Evolutionary conservation across 2,113 vertebrate species (phyloP), one percentile per base, ranked within the genome.

Genomic region (Lipotes vexillifer): DNA sequence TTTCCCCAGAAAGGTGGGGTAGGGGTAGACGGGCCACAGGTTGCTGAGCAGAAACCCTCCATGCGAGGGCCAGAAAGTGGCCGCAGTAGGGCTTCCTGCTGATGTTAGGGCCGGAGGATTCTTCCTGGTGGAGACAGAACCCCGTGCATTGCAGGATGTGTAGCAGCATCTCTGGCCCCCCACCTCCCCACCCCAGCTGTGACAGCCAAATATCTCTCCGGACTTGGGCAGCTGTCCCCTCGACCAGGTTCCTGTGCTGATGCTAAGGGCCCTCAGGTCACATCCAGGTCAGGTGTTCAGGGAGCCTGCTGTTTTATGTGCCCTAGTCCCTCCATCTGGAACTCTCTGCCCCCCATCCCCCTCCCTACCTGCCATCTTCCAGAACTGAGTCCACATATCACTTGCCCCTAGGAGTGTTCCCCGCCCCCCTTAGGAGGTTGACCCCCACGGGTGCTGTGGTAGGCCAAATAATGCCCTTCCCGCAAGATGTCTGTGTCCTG

Each of bases 131-230:
- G 21, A 44, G 38, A 25, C 15, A 23, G 18, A 52, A 29, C 55
- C 49, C 52, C 15, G 11, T 49, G n/a, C 46, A 9, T 20, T 6
- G 9, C n/a, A 52, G 71, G 49, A 44, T 36, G 36, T 68, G 41
- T 44, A 65, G 29, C 17, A 65, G 69, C 41, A 18, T 44, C 57
- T 57, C 36, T 59, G 66, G 59, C 44, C 4, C 0, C 0, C 69
- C 17, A 55, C 8, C 13, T 12, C 4, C 8, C 1, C 17, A 17
- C 46, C 15, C 29, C 8, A 25, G 4, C 17, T 36, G 8, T 33
- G 71, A 81, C 81, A 68, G 52, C 6, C 46, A 44, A 33, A 61
- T 46, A 1, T 72, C 20, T 72, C 36, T 89, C n/a, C 44, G 23
- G 52, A 33, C 23, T 36, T 9, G 33, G 29, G 59, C 72, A 68